These are phyloP conservation scores for Monarcha castaneiventris DNA, from an alignment of 2,113 vertebrate genomes.

Conservation along the genomic window DNA sequence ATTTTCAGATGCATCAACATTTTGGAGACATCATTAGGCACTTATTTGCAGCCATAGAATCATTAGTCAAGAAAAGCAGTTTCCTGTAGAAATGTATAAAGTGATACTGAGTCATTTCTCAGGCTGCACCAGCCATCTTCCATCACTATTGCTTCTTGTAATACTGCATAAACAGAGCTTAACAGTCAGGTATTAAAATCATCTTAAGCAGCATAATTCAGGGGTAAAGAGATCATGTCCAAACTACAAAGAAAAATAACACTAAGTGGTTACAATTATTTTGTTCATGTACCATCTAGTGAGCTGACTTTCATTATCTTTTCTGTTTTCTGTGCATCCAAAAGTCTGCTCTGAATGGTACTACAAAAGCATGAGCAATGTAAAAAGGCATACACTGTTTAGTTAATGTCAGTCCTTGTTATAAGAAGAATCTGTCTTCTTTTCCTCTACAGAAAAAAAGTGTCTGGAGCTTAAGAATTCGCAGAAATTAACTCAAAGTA, in stretches of 20 bases:
- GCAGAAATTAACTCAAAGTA: neutral
- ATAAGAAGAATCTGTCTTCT: neutral
- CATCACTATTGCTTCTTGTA: neutral
- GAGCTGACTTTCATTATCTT: neutral
- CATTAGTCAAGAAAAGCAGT: neutral
- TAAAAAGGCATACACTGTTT: neutral
- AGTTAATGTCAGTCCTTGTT: neutral
- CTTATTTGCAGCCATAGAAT: neutral
- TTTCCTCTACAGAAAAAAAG: neutral
- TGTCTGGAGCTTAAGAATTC: neutral
- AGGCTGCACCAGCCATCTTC: neutral
- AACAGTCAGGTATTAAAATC: neutral
- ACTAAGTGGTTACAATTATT: neutral
- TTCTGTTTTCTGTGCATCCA: neutral
- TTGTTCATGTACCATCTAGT: neutral
- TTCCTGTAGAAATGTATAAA: neutral
- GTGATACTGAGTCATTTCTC: neutral
- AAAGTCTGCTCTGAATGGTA: neutral
- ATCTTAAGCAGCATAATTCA: neutral
- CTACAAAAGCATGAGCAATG: neutral
- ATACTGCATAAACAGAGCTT: neutral
- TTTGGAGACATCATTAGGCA: neutral
- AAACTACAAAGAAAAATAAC: neutral
- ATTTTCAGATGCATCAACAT: slow-evolving; percentile 19
- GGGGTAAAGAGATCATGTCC: neutral